Base-by-base conservation (phyloP, 2,797 vertebrate species). In the Melanotaenia pygmaea region DNA sequence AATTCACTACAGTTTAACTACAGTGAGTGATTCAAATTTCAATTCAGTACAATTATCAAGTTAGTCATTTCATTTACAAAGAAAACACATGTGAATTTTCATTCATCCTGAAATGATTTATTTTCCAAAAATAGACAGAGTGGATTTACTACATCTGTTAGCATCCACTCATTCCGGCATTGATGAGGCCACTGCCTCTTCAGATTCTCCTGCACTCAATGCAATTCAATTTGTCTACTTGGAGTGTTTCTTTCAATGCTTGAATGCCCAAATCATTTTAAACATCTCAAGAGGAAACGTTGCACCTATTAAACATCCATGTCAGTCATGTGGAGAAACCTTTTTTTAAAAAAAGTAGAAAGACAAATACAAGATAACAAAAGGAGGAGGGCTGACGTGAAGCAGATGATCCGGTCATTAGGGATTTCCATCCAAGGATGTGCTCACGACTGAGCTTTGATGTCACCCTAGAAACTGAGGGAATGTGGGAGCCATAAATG, bases 281-380 rank as follows among this genome's bases (percentile, higher is more conserved):
- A 84, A 72, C 50, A 58, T 81, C 63, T 60, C 73, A 64, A 85
- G 58, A 72, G 75, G 66, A 88, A 90, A 77, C 68, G 78, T 82
- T 79, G 80, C 4, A 66, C 68, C 58, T 81, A 79, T 87, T 89
- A 88, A 80, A 82, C 78, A 78, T 82, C 79, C 28, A 79, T 86
- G 82, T 79, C 61, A 37, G 47, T 74, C 76, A 26, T 1, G 28
- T 22, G 20, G 20, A 9, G 47, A 9, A 20, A 22, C n/a, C 1
- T 34, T 34, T 34, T 34, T 32, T 28, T 26, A 26, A 26, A 26
- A 26, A 26, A 32, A 11, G 22, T 3, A 9, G 16, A 50, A 50
- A 8, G 47, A 50, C 47, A 51, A 47, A 47, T 43, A 5, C 4
- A 16, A 18, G 47, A 50, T 20, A 2, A 50, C n/a, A 50, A n/a